Conservation (phyloP, 2,888 invertebrate genomes). For the Dynastes maya region DNA sequence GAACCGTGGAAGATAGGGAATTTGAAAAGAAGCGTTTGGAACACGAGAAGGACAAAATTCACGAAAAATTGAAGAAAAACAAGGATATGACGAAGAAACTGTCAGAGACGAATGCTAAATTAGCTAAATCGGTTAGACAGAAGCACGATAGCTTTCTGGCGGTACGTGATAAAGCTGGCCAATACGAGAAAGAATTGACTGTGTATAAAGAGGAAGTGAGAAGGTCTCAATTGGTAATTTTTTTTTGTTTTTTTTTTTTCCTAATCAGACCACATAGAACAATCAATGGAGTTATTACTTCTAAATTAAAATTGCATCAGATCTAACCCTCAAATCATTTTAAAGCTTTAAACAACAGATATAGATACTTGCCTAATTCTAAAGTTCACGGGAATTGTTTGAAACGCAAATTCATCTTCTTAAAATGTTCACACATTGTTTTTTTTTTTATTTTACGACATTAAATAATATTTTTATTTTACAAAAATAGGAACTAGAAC, state of each 20-base stretch:
- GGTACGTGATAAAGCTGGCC: conserved; percentile 49
- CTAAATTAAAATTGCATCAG: no score
- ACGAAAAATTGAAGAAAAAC: conserved; percentile 49
- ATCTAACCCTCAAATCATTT: no score
- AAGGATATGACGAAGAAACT: conserved; percentile 52
- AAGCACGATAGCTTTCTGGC: conserved; percentile 53
- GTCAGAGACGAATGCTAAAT: conserved; percentile 50
- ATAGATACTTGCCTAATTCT: no score
- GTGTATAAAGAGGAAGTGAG: conserved; percentile 48
- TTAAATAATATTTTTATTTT: not conserved
- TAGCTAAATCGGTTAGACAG: conserved; percentile 52
- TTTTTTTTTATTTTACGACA: no score
- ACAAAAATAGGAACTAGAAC: conserved; percentile 41
- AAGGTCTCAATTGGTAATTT: conserved; percentile 49
- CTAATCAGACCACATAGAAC: not conserved
- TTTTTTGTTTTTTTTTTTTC: not conserved
- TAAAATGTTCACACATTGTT: no score
- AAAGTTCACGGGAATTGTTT: no score
- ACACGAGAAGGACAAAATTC: conserved; percentile 49
- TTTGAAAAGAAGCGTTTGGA: conserved; percentile 49
- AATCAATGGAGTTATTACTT: no score
- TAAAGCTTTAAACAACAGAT: no score
- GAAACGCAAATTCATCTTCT: no score
- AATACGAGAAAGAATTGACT: conserved; percentile 52
- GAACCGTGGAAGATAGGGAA: conserved; percentile 52